Evolutionary conservation across 37 sponge, comb jelly and placozoan genomes (phyloP), one percentile per base, ranked within the genome.

Genomic region (Aplysina aerophoba): DNA sequence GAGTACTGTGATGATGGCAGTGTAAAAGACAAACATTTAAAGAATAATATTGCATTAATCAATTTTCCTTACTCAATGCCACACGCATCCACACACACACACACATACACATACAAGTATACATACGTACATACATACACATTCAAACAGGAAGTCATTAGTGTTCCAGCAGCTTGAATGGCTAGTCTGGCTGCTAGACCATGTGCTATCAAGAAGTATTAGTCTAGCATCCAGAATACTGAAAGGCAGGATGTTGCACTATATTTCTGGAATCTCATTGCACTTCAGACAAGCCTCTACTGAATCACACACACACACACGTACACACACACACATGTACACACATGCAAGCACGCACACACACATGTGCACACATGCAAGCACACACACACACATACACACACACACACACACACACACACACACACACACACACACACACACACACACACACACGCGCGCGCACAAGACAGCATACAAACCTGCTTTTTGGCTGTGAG

Each of bases 341-440:
- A 59, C 61, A 59, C 72, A 59, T 20, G 20, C 61, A 59, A n/a
- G n/a, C n/a, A n/a, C n/a, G n/a, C n/a, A n/a, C n/a, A n/a, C n/a
- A n/a, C n/a, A n/a, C 59, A n/a, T 20, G 34, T 39, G 34, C 78
- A 74, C 78, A 74, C 66, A 65, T 20, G 13, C 66, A 65, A 30
- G 66, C 66, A 65, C 66, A 65, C 22, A 16, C 22, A 65, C 66
- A 11, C 13, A 65, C 13, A 65, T 30, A 65, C 19, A 65, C 66
- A 65, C 66, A 65, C 66, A 65, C 66, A 69, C 33, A 69, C 33
- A 27, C 71, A 69, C 71, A 30, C 71, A 69, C 33, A 13, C 63
- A 11, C 30, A 69, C 30, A 69, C 33, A 6, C 71, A 69, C 71
- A 62, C 63, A 69, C 71, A 69, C 33, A 69, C 71, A 69, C 33